Conservation (phyloP, 30 jellyfish, hydroid and myxozoan genomes). For the Cassiopea xamachana region DNA sequence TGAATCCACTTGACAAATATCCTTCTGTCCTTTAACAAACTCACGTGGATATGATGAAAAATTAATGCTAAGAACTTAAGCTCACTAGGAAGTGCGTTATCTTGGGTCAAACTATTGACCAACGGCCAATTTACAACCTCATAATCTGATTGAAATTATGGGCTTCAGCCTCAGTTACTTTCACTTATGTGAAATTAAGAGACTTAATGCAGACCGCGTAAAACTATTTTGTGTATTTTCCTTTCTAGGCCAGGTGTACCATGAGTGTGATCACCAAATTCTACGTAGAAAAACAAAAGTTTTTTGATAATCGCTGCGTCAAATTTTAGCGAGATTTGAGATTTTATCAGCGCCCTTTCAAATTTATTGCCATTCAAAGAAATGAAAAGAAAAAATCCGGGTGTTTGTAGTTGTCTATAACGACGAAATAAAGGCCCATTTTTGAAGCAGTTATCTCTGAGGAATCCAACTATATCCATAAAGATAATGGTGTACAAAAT, state of each 20-base stretch:
- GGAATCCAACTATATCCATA: neutral
- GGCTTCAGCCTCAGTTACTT: constrained; percentile 60
- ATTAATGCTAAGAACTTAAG: constrained; percentile 51
- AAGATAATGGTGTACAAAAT: neutral
- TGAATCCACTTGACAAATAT: constrained; percentile 57
- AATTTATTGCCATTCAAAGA: neutral
- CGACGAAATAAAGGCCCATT: neutral
- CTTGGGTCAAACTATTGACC: constrained; percentile 69
- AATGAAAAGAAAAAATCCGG: neutral
- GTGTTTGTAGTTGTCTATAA: neutral
- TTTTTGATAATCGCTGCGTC: constrained; percentile 57
- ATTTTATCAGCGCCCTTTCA: constrained; percentile 54
- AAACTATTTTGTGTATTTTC: constrained; percentile 54
- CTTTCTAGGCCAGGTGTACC: constrained; percentile 53
- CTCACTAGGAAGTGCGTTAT: constrained; percentile 67
- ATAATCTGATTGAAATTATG: constrained; percentile 56
- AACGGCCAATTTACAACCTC: constrained; percentile 35
- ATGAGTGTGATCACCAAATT: constrained; percentile 25
- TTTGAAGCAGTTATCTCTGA: neutral
- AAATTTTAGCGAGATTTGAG: constrained; percentile 66
- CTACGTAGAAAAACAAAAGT: constrained; percentile 59
- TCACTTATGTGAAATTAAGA: constrained; percentile 61
- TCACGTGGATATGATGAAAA: constrained; percentile 76
- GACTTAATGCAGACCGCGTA: constrained; percentile 64
- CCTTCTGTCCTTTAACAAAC: constrained; percentile 64